Conservation (phyloP, 1,140 invertebrate species). For the honey bee (Apis mellifera) region DNA sequence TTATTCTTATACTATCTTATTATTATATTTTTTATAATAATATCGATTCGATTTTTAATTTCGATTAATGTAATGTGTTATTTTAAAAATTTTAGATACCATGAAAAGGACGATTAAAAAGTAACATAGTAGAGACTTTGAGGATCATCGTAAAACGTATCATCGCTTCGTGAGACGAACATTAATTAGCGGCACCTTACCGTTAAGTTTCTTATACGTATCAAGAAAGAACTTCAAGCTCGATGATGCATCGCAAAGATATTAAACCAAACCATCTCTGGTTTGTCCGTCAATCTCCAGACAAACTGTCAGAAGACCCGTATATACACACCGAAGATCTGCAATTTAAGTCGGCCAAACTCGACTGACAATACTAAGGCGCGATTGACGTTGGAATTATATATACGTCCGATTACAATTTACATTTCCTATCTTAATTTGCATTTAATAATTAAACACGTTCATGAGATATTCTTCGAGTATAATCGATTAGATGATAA, state of each 20-base stretch:
- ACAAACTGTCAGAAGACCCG: constrained; percentile 16
- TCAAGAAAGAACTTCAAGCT: not conserved
- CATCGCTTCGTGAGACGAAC: not conserved
- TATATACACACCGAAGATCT: constrained; percentile 9
- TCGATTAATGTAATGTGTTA: too few species aligned
- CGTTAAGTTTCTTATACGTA: not conserved
- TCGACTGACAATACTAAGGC: constrained; percentile 9
- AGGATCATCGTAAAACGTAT: not conserved
- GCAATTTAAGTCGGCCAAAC: constrained; percentile 11
- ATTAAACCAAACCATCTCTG: constrained; percentile 28
- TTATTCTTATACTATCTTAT: too few species aligned
- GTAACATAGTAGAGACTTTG: too few species aligned
- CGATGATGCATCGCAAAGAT: not conserved
- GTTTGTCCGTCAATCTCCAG: constrained; percentile 27
- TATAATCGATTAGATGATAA: not conserved
- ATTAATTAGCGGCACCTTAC: not conserved
- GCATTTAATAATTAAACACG: not conserved
- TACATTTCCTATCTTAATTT: constrained; percentile 18
- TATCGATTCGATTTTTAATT: too few species aligned
- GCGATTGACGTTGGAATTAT: constrained; percentile 30
- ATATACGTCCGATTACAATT: constrained; percentile 8
- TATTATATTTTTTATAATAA: too few species aligned
- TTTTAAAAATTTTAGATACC: too few species aligned
- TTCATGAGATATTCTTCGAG: not conserved
- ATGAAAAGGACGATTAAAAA: too few species aligned